Evolutionary conservation across 2,888 invertebrate species (phyloP), one percentile per base, ranked within the genome.

Genomic region (Lymantria monacha): DNA sequence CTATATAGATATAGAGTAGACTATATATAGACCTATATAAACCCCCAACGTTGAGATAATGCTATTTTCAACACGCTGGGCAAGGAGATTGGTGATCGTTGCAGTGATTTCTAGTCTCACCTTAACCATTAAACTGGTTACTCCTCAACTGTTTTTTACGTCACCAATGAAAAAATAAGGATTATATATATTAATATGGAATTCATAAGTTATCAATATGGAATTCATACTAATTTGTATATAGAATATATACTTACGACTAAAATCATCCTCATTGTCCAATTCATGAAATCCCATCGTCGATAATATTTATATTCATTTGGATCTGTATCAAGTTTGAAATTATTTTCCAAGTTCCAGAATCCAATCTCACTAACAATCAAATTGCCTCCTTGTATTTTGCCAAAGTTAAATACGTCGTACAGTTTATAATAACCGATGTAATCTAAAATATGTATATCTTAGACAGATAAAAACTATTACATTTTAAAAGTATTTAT

Each of bases 371-470:
- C 47, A 5, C 57, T 57, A 0, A 76, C 38, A 5, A 72, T 70
- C 30, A 81, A 63, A 43, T 61, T 55, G 7, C 83, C 81, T 7
- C 79, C 81, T 70, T 81, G 82, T 0, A 72, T 57, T 67, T 76
- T 84, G 0, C 86, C 86, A 48, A 76, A 83, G 61, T 83, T 87
- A 45, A 64, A 83, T 1, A 79, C 51, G 40, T 86, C 85, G 31
- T 62, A 68, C 0, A 85, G 42, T 11, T 47, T 46, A 45, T 73
- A 80, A 0, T 36, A 36, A 30, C 51, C 37, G 3, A 45, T n/a
- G 3, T 38, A 22, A 42, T 46, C 74, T 75, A 57, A 14, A 61
- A 65, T 42, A 42, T 15, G 10, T 12, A 15, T 41, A 15, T 15
- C n/a, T 9, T 40, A 40, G 40, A 9, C 13, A 13, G 9, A n/a